Percentiles rank a stretch among this genome's conserved stretches.
Evolutionary conservation across 1,140 invertebrate genomes (phyloP).

Genomic region (Neodiprion virginianus): DNA sequence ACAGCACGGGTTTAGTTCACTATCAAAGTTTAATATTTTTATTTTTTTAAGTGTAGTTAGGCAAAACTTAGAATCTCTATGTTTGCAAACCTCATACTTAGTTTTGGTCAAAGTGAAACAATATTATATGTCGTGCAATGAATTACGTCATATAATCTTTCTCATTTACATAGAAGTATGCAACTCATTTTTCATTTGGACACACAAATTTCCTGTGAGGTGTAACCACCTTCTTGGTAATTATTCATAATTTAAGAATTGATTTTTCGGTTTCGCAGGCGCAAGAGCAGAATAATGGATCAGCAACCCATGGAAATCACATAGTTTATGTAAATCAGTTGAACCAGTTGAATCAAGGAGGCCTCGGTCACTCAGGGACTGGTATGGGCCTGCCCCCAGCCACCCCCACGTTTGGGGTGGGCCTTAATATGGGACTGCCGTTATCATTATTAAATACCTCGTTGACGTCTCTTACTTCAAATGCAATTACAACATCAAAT

Average conservation of each 20-base stretch:
- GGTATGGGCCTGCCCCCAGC: constrained; percentile 63
- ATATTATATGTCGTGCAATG: too few species aligned
- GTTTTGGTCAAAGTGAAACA: too few species aligned
- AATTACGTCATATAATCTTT: neutral
- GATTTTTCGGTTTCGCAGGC: constrained; percentile 31
- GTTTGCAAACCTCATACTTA: too few species aligned
- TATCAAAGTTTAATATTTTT: too few species aligned
- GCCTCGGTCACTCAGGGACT: constrained; percentile 59
- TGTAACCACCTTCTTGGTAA: too few species aligned
- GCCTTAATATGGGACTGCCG: constrained; percentile 63
- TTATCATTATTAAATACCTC: constrained; percentile 59
- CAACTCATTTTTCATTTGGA: too few species aligned
- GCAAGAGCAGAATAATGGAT: constrained; percentile 56
- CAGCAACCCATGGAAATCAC: constrained; percentile 55
- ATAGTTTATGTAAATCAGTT: constrained; percentile 61
- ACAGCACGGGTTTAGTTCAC: too few species aligned
- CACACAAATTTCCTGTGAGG: too few species aligned
- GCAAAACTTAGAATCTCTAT: too few species aligned
- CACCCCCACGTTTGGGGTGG: constrained; percentile 63
- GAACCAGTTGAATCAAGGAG: constrained; percentile 60
- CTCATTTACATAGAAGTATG: neutral
- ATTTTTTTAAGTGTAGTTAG: too few species aligned
- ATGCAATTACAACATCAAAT: constrained; percentile 61
- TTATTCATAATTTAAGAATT: too few species aligned
- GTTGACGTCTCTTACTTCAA: constrained; percentile 58